Evolutionary conservation across 2,888 invertebrate genomes (phyloP), one percentile per base, ranked within the genome.

Genomic region (Ophioninae sp.): DNA sequence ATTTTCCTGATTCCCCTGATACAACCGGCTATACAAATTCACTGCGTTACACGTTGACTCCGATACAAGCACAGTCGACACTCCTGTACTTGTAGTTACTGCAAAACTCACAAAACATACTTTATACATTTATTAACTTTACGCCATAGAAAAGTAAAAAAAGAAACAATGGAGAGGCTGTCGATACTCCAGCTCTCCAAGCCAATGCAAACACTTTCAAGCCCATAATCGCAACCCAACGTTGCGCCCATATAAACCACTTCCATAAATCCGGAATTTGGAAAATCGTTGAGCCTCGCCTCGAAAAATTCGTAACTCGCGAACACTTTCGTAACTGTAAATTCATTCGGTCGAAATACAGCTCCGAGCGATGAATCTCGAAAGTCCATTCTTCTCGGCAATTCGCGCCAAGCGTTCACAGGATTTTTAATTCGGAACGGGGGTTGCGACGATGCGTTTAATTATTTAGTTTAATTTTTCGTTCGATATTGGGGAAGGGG

Each of bases 171-270:
- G 85, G 88, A 89, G 89, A 89, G 89, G 82, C 90, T 90, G 91
- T 91, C 86, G 89, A 91, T 89, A 91, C 91, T 89, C 91, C 91
- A 90, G 90, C 90, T 90, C 90, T 88, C 87, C 84, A 10, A 0
- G 13, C 76, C 67, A 44, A 67, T 77, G 67, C 30, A 67, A 67
- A 76, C 62, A 30, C 6, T 81, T 37, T 75, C 79, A 76, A 64
- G 68, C 68, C 82, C 72, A 62, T 73, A 57, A 37, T 39, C 41
- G 57, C 67, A 79, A 81, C 75, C 23, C 59, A 75, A 59, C 44
- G 44, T 68, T 77, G 59, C 69, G 78, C 69, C 2, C 56, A 17
- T 10, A 82, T 10, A 82, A 56, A 30, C 65, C 30, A 13, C 75
- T 17, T 69, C 13, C 13, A 23, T 74, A n/a, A 57, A n/a, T 8